Base-by-base conservation (phyloP, 2,113 vertebrate species). In the Pteruthius melanotis region DNA sequence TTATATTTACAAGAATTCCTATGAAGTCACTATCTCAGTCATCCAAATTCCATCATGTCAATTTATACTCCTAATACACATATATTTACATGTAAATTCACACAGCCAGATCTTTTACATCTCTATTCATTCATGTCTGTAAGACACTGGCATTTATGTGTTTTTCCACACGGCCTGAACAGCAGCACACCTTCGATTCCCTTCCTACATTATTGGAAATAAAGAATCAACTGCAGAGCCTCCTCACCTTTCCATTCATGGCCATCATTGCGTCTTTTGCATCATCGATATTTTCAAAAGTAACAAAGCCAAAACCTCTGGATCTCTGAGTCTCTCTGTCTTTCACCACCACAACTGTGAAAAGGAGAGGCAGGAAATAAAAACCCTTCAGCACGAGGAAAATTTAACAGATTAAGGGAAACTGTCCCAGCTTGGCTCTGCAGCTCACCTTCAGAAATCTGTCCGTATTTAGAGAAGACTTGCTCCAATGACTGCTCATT, bases 251-350 rank as follows among this genome's bases (percentile, higher is more conserved):
- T 53, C 99, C 99, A 3, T 99, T 99, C 99, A 99, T 99, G 70
- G 98, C 99, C 56, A 99, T 98, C 98, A 99, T 97, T 0, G 99
- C 99, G 2, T 99, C 99, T 94, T 99, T 99, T 2, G 99, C 99
- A 21, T 99, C 99, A 1, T 99, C 99, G 4, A 98, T 98, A 69
- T 99, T 99, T 81, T 99, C 99, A 64, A 99, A 99, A 24, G 99
- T 99, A 56, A 99, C 99, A 53, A 99, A 99, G 13, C 99, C 99
- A 81, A 99, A 99, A 2, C 99, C 99, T 70, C 99, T 98, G 16
- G 99, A 99, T 40, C 98, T 98, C 76, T 99, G 99, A 0, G 99
- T 99, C 84, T 99, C 99, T 96, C 99, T 97, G 98, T 99, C 99
- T 95, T 99, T 98, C 90, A 99, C 99, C 23, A 99, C 99, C 23